phyloP scores from a whole-genome alignment of 2,888 invertebrate genomes.

The Chrysodeixis includens region DNA sequence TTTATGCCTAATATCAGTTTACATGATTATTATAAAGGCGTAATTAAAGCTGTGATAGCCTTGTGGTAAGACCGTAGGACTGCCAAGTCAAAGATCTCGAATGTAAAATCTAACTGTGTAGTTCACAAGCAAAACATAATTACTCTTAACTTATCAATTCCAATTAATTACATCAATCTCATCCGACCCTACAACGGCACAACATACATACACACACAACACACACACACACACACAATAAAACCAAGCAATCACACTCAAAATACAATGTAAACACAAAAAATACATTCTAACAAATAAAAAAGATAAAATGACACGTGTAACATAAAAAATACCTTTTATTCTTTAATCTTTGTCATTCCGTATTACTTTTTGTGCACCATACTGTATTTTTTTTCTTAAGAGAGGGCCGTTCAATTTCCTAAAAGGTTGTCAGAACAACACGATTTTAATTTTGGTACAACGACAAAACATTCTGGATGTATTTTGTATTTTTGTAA shows the following conservation, averaged over 20 bases:
- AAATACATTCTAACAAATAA: constrained; percentile 9
- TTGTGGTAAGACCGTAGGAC: no score
- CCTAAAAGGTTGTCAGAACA: constrained; percentile 63
- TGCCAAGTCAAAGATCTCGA: no score
- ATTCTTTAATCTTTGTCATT: constrained; percentile 10
- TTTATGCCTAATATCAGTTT: no score
- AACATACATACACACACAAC: not conserved
- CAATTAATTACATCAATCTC: no score
- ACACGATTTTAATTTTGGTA: constrained; percentile 58
- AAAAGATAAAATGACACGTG: constrained; percentile 8
- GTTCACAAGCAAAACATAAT: no score
- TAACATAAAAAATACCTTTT: constrained; percentile 22
- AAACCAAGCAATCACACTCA: not conserved
- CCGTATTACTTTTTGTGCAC: constrained; percentile 42
- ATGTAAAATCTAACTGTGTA: no score
- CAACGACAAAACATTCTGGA: constrained; percentile 35
- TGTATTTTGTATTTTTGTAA: constrained; percentile 3
- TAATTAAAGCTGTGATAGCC: no score
- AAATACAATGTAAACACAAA: not conserved
- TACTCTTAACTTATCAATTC: no score
- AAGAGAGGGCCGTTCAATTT: constrained; percentile 60
- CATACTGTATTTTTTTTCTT: constrained; percentile 43
- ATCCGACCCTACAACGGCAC: no score
- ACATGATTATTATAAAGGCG: no score
- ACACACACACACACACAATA: not conserved